phyloP scores from a whole-genome alignment of 2,888 invertebrate species.

The Eristalinus aeneus region DNA sequence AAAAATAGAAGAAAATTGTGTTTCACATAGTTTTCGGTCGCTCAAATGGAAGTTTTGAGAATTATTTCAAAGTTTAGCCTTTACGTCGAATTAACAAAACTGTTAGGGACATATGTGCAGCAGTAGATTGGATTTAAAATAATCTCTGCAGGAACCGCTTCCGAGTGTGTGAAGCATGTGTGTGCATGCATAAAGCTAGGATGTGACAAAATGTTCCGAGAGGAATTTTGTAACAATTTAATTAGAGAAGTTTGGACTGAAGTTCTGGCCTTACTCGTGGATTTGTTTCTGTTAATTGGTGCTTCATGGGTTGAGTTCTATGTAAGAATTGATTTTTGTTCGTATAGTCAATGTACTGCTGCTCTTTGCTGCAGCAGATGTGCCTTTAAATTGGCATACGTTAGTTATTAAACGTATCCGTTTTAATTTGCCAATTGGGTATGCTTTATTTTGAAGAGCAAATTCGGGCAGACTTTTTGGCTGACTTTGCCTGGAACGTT shows the following conservation, averaged over 20 bases:
- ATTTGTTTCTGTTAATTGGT: conserved; percentile 49
- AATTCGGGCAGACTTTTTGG: no score
- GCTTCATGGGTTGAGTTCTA: background rate
- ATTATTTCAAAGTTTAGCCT: conserved; percentile 69
- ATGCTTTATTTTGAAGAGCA: background rate
- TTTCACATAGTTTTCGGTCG: conserved; percentile 48
- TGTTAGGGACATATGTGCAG: conserved; percentile 66
- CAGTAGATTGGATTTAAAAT: conserved; percentile 67
- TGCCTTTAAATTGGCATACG: background rate
- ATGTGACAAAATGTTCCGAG: conserved; percentile 58
- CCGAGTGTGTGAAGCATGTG: background rate
- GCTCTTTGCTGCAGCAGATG: background rate
- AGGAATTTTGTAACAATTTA: conserved; percentile 63
- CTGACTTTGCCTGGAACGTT: no score
- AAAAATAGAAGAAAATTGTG: conserved; percentile 13
- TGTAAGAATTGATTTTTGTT: background rate
- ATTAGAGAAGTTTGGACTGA: conserved; percentile 62
- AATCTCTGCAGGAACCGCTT: conserved; percentile 17
- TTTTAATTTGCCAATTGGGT: background rate
- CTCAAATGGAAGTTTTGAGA: conserved; percentile 67
- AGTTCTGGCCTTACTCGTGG: conserved; percentile 5
- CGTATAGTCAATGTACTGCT: background rate
- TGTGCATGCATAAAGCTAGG: conserved; percentile 9
- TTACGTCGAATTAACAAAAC: conserved; percentile 69
- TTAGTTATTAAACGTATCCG: background rate